Base-by-base conservation (phyloP, 1,140 invertebrate species). In the Calephelis virginiensis region DNA sequence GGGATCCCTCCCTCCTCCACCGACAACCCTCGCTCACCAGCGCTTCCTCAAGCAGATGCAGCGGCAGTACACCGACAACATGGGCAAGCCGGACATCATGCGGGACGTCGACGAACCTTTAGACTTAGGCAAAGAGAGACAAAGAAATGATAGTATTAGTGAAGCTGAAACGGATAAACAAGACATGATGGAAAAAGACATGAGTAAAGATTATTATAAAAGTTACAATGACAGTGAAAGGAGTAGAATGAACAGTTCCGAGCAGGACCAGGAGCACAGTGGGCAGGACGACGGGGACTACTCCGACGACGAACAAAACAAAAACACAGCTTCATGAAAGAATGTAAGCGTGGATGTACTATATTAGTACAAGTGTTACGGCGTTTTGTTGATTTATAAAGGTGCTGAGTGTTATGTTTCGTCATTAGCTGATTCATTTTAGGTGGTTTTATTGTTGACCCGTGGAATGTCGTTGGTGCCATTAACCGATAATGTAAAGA, bases 31-130 rank as follows among this genome's bases (percentile, higher is more conserved):
- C 1, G 83, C 85, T 0, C 92, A 93, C 73, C 92, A 93, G 68
- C 92, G 93, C 71, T 94, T 93, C 77, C 74, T 94, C 61, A 93
- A 93, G 71, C 93, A 93, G 77, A 93, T 93, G 92, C 93, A 94
- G 75, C 87, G 93, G 47, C 92, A 93, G 68, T 92, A 92, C 77
- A 81, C 82, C 7, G 89, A 91, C 40, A 78, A 70, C 63, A 83
- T 85, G 81, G 71, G 76, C 65, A 90, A 89, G 63, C 80, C 89
- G 0, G 89, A 89, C 75, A 91, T 91, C 72, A 81, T 81, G 81
- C 78, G 90, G 12, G 85, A 90, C 68, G 70, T 79, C 17, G 91
- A 92, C 56, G 87, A 92, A 67, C 89, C 86, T 0, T 72, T 92
- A 38, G 88, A 92, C 69, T 78, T 92, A 9, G 91, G 91, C 8